phyloP scores from a whole-genome alignment of 2,113 vertebrate species.

The Brachyhypopomus occidentalis region DNA sequence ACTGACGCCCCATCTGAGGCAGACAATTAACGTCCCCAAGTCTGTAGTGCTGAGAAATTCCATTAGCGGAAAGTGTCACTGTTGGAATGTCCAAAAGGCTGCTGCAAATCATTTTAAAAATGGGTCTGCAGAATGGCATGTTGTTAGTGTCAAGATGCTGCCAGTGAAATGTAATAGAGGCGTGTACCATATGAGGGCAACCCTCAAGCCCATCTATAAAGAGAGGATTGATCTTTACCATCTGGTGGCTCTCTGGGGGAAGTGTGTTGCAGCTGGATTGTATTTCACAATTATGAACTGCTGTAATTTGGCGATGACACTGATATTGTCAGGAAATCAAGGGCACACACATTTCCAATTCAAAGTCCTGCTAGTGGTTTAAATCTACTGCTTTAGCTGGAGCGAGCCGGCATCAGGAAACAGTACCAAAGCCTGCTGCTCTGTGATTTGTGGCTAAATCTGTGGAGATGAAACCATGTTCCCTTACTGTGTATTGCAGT shows the following conservation, averaged over 20 bases:
- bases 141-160: neutral
- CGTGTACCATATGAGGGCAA: neutral
- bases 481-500: too few species aligned
- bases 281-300: slow-evolving; percentile 17
- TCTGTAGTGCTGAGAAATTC: neutral
- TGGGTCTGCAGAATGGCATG: neutral
- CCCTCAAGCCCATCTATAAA: neutral
- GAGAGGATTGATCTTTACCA: slow-evolving; percentile 18
- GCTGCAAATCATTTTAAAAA: slow-evolving; percentile 15
- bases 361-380: neutral
- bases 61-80: neutral
- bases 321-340: neutral
- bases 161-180: neutral
- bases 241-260: slow-evolving; percentile 8
- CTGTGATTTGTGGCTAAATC: too few species aligned
- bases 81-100: neutral
- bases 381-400: neutral
- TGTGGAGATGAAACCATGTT: too few species aligned
- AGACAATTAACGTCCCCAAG: neutral
- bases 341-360: neutral
- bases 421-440: too few species aligned
- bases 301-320: neutral
- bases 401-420: too few species aligned
- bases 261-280: neutral
- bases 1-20: neutral